phyloP scores from a whole-genome alignment of 2,797 vertebrate species.

The Phataginus tetradactyla region DNA sequence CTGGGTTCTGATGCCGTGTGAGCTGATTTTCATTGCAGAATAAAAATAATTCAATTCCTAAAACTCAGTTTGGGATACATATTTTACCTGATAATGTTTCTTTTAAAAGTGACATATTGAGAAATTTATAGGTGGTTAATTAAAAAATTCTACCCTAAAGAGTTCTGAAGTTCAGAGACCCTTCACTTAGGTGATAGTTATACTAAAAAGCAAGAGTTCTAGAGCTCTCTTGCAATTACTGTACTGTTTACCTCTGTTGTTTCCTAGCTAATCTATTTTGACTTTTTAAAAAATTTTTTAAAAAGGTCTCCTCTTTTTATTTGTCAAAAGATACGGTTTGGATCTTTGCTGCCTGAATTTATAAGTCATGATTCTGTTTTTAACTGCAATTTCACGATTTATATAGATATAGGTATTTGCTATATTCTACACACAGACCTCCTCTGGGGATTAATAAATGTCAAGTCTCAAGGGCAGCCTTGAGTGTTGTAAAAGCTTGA shows the following conservation, averaged over 20 bases:
- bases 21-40: not conserved
- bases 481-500: not conserved
- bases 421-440: not conserved
- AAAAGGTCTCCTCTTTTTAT: not conserved
- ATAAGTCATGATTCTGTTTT: not conserved
- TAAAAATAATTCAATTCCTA: not conserved
- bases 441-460: not conserved
- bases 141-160: not conserved
- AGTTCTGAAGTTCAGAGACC: not conserved
- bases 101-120: not conserved
- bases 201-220: not conserved
- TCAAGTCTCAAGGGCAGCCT: not conserved
- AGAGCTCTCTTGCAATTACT: not conserved
- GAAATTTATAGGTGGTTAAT: not conserved
- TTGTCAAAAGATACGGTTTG: not conserved
- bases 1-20: not conserved
- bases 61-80: not conserved
- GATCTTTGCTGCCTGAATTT: not conserved
- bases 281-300: not conserved
- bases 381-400: not conserved
- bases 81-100: not conserved
- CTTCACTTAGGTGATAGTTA: not conserved
- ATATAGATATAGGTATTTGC: not conserved
- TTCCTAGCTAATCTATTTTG: not conserved
- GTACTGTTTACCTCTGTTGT: not conserved